Percentiles rank a stretch among this genome's conserved stretches.
These are phyloP conservation scores for roundworm (Caenorhabditis elegans) DNA, from an alignment of 1,140 invertebrate genomes.

Conservation along the genomic window WBcel235 BX284606.5:17150001-17150500, in stretches of 20 bases:
- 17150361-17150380: no score
- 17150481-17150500: no score
- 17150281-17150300: background rate
- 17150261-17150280: background rate
- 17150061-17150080: no score
- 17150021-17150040: no score
- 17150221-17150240: background rate
- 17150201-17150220: background rate
- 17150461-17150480: no score
- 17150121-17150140: background rate
- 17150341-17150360: background rate
- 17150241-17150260: background rate
- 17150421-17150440: no score
- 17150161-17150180: constrained; percentile 12
- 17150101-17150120: background rate
- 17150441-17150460: no score
- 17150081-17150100: background rate
- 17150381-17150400: background rate
- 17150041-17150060: no score
- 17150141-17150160: background rate
- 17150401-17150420: no score
- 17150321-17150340: background rate
- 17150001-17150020: no score
- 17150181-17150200: background rate
- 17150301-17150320: background rate